Evolutionary conservation across 2,113 vertebrate genomes (phyloP).

Genomic region (Hippocampus abdominalis): DNA sequence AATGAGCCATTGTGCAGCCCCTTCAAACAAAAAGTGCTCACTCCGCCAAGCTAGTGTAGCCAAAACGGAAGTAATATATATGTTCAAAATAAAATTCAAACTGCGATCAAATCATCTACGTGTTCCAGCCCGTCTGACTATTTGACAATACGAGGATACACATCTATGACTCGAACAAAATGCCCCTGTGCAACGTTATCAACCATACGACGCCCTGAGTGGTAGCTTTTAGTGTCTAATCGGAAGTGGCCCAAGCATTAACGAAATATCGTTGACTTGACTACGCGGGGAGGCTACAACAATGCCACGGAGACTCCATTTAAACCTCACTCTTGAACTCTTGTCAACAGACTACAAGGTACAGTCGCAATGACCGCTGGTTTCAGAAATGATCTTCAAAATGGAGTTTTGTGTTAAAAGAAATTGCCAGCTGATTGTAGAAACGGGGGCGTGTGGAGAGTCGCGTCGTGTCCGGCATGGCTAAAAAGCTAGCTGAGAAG

Average conservation of each 20-base stretch:
- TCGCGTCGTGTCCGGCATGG: not conserved
- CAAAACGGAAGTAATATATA: not conserved
- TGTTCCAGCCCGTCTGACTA: not conserved
- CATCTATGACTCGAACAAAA: too few species aligned
- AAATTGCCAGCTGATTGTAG: not conserved
- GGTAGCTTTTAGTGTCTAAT: not conserved
- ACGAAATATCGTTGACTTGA: not conserved
- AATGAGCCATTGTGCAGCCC: too few species aligned
- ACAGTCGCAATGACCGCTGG: not conserved
- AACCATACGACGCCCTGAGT: not conserved
- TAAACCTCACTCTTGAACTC: not conserved
- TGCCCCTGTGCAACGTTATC: not conserved
- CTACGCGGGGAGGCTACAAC: not conserved
- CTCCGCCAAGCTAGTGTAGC: not conserved
- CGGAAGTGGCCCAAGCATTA: not conserved
- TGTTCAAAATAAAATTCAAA: not conserved
- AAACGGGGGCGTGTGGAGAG: not conserved
- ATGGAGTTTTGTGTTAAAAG: not conserved
- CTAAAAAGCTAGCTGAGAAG: not conserved
- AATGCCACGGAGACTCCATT: conserved; percentile 7
- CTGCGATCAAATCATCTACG: not conserved
- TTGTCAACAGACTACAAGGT: not conserved
- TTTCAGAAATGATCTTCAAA: not conserved
- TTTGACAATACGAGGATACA: not conserved
- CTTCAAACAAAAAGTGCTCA: not conserved